Evolutionary conservation across 2,888 invertebrate species (phyloP).

Genomic region (Venusia cambrica): DNA sequence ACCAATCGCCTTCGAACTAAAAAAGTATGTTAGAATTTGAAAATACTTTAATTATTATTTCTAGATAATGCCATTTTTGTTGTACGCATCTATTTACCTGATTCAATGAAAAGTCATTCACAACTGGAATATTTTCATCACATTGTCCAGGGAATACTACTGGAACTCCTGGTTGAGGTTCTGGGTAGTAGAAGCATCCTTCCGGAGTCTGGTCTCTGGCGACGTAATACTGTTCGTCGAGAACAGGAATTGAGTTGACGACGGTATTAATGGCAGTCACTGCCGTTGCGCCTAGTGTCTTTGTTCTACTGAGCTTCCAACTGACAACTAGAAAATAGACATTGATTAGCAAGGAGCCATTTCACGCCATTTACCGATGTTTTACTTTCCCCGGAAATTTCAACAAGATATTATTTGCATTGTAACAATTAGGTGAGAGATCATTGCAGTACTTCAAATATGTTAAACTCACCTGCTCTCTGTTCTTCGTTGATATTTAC

Average conservation of each 20-base stretch:
- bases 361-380: too few relatives aligned
- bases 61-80: too few relatives aligned
- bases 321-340: constrained; percentile 44
- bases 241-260: constrained; percentile 37
- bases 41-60: too few relatives aligned
- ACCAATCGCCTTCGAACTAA: constrained; percentile 51
- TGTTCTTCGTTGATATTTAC: constrained; percentile 23
- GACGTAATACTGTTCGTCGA: constrained; percentile 47
- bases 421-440: too few relatives aligned
- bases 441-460: too few relatives aligned
- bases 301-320: constrained; percentile 60
- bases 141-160: constrained; percentile 60
- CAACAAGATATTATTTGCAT: too few relatives aligned
- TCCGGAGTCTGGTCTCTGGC: constrained; percentile 41
- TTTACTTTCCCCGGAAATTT: too few relatives aligned
- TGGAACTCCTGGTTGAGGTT: constrained; percentile 41
- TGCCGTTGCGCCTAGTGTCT: constrained; percentile 31
- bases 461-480: constrained; percentile 31
- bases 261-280: constrained; percentile 35
- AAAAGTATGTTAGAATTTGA: too few relatives aligned
- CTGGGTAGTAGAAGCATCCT: constrained; percentile 60
- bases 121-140: constrained; percentile 43
- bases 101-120: too few relatives aligned
- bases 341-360: not conserved
- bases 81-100: too few relatives aligned